Conservation (phyloP, 1,140 invertebrate species). For the Steinernema khuongi region DNA sequence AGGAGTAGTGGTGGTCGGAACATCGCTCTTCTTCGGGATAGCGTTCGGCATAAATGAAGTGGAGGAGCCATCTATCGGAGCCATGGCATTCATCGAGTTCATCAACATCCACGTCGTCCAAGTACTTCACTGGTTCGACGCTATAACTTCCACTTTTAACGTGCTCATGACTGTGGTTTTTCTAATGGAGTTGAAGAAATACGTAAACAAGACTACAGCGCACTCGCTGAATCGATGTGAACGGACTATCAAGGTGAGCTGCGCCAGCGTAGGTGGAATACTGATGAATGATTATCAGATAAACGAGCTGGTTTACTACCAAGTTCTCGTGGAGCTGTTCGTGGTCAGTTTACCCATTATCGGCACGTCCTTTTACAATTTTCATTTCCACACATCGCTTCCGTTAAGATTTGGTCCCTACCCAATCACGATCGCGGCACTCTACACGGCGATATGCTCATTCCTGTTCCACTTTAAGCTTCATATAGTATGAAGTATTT, state of each 20-base stretch:
- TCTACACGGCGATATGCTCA: background rate
- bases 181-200: background rate
- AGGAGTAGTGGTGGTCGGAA: background rate
- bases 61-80: background rate
- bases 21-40: background rate
- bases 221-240: background rate
- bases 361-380: background rate
- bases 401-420: background rate
- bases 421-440: background rate
- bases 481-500: too few species aligned
- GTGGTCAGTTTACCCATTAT: background rate
- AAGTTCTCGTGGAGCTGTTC: background rate
- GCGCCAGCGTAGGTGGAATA: background rate
- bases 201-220: background rate
- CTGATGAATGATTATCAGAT: background rate
- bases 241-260: background rate
- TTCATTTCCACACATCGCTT: background rate
- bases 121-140: conserved; percentile 13
- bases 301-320: background rate
- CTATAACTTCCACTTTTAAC: background rate
- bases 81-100: background rate
- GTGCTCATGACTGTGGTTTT: background rate
- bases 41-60: background rate
- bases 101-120: background rate
- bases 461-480: background rate